Evolutionary conservation across 2,113 vertebrate species (phyloP).

Genomic region (Alectura lathami): DNA sequence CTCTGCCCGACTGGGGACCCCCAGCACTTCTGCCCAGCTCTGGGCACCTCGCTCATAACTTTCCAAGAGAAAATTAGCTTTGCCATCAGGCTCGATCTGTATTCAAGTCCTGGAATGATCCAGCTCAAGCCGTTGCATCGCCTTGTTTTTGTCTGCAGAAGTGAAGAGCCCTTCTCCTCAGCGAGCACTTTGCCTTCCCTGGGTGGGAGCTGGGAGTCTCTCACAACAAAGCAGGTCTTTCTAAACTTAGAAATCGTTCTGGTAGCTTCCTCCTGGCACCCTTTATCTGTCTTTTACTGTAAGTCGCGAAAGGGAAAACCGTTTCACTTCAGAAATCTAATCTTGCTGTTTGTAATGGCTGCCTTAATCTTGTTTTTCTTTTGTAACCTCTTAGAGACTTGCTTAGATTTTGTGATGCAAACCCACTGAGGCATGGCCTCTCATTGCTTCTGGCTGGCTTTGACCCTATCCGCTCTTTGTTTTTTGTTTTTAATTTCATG

Average conservation of each 20-base stretch:
- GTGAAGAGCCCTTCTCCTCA: neutral
- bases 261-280: neutral
- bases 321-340: neutral
- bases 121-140: accelerated
- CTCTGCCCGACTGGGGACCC: too few relatives aligned
- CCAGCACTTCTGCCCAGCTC: neutral
- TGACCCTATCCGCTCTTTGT: neutral
- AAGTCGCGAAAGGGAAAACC: neutral
- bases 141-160: neutral
- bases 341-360: neutral
- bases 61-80: neutral
- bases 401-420: neutral
- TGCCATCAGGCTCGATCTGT: neutral
- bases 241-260: neutral
- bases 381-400: neutral
- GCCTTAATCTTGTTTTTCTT: neutral
- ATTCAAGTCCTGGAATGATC: neutral
- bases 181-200: neutral
- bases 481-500: neutral
- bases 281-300: neutral
- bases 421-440: neutral
- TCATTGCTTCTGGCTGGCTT: neutral
- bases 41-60: accelerated
- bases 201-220: neutral
- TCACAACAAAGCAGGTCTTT: neutral